These are phyloP conservation scores for Dermatemys mawii DNA, from an alignment of 2,113 vertebrate genomes.

Conservation along the genomic window DNA sequence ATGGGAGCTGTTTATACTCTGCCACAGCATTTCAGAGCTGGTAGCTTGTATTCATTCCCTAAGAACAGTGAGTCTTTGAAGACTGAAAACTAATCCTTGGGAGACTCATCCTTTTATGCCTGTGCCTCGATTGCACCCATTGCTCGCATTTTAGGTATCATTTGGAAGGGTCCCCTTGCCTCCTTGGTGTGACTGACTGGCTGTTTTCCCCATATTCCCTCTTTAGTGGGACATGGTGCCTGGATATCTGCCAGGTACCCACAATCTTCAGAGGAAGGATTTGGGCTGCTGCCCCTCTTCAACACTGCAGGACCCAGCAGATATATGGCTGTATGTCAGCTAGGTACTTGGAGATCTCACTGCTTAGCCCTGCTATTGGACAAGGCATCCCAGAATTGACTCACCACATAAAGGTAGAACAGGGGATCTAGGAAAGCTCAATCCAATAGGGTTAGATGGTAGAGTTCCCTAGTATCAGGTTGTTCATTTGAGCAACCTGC, in stretches of 20 bases:
- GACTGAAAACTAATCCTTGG: not conserved
- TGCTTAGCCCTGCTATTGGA: no score
- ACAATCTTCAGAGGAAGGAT: not conserved
- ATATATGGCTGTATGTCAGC: no score
- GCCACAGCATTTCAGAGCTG: not conserved
- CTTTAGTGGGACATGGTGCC: not conserved
- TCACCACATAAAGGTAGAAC: not conserved
- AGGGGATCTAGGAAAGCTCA: not conserved
- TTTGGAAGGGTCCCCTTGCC: not conserved
- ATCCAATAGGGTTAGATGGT: accelerated
- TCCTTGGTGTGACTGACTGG: not conserved
- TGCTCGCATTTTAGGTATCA: no score
- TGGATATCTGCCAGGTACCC: no score
- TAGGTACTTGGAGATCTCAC: no score
- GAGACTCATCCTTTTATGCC: not conserved
- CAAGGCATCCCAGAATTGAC: not conserved
- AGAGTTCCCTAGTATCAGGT: not conserved
- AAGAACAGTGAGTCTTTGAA: slow-evolving; percentile 21
- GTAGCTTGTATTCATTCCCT: slow-evolving; percentile 6
- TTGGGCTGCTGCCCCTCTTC: not conserved
- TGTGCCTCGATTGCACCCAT: accelerated
- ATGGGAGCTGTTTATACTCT: slow-evolving; percentile 33
- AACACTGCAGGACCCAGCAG: accelerated
- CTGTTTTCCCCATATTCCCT: not conserved
- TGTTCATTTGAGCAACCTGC: not conserved